These are phyloP conservation scores for Malthinus seriepunctatus DNA, from an alignment of 2,888 invertebrate genomes.

Conservation along the genomic window DNA sequence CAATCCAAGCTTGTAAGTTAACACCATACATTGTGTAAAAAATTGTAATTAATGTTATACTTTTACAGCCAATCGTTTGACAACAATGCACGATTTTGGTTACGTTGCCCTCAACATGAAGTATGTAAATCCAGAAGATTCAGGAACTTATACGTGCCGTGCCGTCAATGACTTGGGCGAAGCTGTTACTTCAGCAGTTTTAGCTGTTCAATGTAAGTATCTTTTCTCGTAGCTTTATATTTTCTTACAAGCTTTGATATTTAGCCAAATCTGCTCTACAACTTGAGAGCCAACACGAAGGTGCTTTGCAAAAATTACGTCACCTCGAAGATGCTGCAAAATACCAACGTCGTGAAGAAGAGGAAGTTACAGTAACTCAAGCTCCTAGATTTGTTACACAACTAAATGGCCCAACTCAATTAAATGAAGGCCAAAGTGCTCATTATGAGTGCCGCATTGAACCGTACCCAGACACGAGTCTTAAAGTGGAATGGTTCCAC, in stretches of 20 bases:
- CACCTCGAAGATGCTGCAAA: constrained; percentile 81
- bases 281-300: constrained; percentile 87
- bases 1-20: constrained; percentile 82
- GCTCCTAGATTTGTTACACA: constrained; percentile 85
- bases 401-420: constrained; percentile 81
- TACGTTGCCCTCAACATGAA: constrained; percentile 95
- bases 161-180: constrained; percentile 92
- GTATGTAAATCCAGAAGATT: constrained; percentile 93
- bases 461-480: constrained; percentile 86
- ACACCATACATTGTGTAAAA: neutral
- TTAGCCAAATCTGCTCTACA: constrained; percentile 85
- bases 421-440: constrained; percentile 87
- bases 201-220: constrained; percentile 82
- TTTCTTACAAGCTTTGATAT: constrained; percentile 28
- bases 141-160: constrained; percentile 94
- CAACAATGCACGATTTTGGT: constrained; percentile 97
- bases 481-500: constrained; percentile 92
- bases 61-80: constrained; percentile 77
- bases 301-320: constrained; percentile 83
- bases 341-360: constrained; percentile 79
- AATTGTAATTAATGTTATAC: constrained; percentile 5
- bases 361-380: constrained; percentile 78
- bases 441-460: constrained; percentile 93
- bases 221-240: neutral
- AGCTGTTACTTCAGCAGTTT: constrained; percentile 91